Conservation (phyloP, 2,888 invertebrate genomes). For the Acrocyrtus sp. region DNA sequence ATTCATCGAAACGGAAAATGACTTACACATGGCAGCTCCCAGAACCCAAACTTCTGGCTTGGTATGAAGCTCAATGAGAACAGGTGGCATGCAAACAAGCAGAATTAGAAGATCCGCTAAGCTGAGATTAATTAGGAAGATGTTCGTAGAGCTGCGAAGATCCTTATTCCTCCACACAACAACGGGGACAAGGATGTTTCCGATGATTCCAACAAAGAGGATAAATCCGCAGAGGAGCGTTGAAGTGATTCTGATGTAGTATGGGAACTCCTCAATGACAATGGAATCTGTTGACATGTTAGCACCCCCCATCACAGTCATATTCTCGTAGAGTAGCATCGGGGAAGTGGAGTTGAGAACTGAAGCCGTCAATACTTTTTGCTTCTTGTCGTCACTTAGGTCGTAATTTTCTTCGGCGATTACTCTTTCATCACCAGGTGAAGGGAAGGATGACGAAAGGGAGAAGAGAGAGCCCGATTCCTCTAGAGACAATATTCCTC, state of each 20-base stretch:
- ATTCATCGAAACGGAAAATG: no score
- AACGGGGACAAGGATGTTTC: conserved; percentile 92
- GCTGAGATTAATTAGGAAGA: conserved; percentile 92
- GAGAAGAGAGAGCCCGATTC: conserved; percentile 8
- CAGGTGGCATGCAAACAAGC: conserved; percentile 91
- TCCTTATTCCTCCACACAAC: conserved; percentile 92
- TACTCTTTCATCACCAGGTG: not conserved
- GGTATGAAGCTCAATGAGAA: conserved; percentile 92
- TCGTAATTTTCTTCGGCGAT: conserved; percentile 35
- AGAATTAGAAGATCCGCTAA: conserved; percentile 92
- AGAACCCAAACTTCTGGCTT: conserved; percentile 93
- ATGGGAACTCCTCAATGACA: conserved; percentile 71
- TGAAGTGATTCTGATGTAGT: conserved; percentile 87
- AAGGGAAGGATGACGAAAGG: not conserved
- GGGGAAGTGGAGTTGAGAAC: conserved; percentile 11
- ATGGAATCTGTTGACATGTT: conserved; percentile 26
- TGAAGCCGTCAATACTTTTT: conserved; percentile 1
- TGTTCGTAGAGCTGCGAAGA: conserved; percentile 87
- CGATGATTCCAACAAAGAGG: conserved; percentile 89
- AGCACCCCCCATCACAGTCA: conserved; percentile 5
- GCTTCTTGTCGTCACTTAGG: conserved; percentile 28
- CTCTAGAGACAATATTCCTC: not conserved
- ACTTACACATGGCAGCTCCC: conserved; percentile 94
- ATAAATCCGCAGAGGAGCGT: conserved; percentile 89
- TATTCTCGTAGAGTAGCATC: conserved; percentile 26